These are phyloP conservation scores for Dermochelys coriacea DNA, from an alignment of 2,797 vertebrate species.

Conservation along the genomic window DNA sequence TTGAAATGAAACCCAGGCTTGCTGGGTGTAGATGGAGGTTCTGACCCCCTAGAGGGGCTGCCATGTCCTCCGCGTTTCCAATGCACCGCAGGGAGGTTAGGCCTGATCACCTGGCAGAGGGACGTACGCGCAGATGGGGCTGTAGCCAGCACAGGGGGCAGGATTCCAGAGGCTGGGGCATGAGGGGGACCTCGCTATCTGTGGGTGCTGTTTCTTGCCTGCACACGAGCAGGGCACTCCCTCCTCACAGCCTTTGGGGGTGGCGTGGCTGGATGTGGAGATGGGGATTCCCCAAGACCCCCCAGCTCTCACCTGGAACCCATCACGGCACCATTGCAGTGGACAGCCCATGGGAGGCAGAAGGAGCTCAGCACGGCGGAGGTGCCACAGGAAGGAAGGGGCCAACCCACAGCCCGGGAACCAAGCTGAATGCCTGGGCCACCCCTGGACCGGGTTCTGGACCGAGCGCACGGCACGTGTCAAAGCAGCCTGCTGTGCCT, in stretches of 20 bases:
- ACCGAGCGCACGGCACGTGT: not conserved
- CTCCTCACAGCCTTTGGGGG: not conserved
- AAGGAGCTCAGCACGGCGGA: fast-evolving
- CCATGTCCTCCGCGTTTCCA: too few relatives aligned
- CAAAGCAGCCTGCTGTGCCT: not conserved
- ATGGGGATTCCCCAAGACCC: not conserved
- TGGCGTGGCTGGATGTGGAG: not conserved
- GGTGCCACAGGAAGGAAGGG: not conserved
- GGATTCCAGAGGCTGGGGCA: not conserved
- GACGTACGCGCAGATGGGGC: not conserved
- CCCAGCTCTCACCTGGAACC: not conserved
- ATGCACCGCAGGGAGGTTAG: not conserved
- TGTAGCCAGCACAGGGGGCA: not conserved
- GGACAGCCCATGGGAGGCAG: not conserved
- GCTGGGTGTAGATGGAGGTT: not conserved
- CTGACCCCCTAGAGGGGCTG: not conserved
- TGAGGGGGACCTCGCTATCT: not conserved
- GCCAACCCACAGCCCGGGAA: not conserved
- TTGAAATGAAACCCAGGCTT: not conserved
- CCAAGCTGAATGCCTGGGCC: too few relatives aligned
- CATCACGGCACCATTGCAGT: not conserved
- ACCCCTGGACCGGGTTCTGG: too few relatives aligned
- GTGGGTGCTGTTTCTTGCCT: not conserved
- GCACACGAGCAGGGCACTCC: not conserved
- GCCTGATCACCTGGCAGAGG: too few relatives aligned